phyloP scores from a whole-genome alignment of 2,797 vertebrate species.

The Halcyon badia region DNA sequence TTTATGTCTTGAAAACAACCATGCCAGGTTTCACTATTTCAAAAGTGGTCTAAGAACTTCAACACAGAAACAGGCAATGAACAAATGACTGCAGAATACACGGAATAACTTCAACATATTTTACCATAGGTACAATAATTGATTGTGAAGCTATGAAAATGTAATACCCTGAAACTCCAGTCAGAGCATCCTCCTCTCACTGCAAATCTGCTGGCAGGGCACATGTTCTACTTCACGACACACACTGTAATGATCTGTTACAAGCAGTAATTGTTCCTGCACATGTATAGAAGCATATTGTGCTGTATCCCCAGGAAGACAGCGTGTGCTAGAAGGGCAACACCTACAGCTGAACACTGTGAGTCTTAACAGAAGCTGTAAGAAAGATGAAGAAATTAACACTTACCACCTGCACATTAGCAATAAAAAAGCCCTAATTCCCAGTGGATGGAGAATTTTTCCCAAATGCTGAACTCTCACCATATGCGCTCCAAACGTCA shows the following conservation, averaged over 20 bases:
- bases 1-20: background rate
- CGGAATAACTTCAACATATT: background rate
- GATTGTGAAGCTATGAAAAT: background rate
- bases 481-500: background rate
- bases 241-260: conserved; percentile 2
- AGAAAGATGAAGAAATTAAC: conserved; percentile 34
- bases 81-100: background rate
- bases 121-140: background rate
- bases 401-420: background rate
- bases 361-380: conserved; percentile 9
- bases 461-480: background rate
- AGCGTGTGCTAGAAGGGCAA: background rate
- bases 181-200: background rate
- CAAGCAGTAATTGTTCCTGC: background rate
- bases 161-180: background rate
- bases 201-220: conserved; percentile 16
- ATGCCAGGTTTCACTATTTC: background rate
- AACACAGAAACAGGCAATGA: background rate
- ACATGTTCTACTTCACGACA: conserved; percentile 30
- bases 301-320: conserved; percentile 25
- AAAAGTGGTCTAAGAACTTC: background rate
- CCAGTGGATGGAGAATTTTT: background rate
- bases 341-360: conserved; percentile 17
- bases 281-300: conserved; percentile 36
- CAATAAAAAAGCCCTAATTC: background rate